phyloP scores from a whole-genome alignment of 2,113 vertebrate species.

The Phycodurus eques region DNA sequence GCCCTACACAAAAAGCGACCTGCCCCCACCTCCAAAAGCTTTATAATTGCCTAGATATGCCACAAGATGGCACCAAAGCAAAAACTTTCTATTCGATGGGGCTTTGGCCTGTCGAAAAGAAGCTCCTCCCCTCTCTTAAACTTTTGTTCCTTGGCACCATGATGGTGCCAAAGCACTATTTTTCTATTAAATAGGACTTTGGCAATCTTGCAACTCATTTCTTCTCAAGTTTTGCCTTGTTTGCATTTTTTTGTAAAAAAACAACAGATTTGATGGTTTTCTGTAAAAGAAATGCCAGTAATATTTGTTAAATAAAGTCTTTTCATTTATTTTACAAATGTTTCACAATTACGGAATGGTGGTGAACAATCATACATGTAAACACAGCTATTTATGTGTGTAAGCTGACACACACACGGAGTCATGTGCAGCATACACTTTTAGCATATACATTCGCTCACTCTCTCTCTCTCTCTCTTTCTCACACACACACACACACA shows the following conservation, averaged over 20 bases:
- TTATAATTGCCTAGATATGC: too few species aligned
- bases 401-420: conserved; percentile 50
- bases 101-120: too few species aligned
- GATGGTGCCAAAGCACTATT: too few species aligned
- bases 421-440: conserved; percentile 18
- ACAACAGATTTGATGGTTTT: not conserved
- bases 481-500: conserved; percentile 37
- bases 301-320: conserved; percentile 71
- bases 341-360: conserved; percentile 68
- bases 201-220: too few species aligned
- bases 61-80: too few species aligned
- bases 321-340: conserved; percentile 75
- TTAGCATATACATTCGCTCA: conserved; percentile 26
- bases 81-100: too few species aligned
- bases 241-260: not conserved
- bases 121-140: too few species aligned
- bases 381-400: conserved; percentile 60
- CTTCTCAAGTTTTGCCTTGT: too few species aligned
- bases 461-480: conserved; percentile 2
- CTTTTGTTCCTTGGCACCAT: too few species aligned
- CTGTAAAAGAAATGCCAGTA: not conserved
- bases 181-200: too few species aligned
- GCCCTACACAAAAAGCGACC: too few species aligned
- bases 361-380: conserved; percentile 64
- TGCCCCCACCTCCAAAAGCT: too few species aligned